phyloP scores from a whole-genome alignment of 2,888 invertebrate genomes.

The Exocentrus adspersus region DNA sequence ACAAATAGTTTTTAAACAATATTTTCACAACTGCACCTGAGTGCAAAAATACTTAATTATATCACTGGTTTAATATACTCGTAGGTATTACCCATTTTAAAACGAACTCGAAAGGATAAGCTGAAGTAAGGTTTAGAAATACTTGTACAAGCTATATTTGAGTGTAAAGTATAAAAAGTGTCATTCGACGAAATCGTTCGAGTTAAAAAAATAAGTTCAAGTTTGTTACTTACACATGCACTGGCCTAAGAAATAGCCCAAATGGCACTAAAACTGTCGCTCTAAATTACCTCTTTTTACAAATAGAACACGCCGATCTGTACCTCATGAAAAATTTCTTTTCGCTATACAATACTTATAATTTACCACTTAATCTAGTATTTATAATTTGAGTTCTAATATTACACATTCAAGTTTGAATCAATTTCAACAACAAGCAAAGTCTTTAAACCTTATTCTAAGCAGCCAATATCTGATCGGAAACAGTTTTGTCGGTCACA shows the following conservation, averaged over 20 bases:
- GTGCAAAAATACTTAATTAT: slow-evolving; percentile 63
- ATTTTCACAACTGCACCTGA: slow-evolving; percentile 56
- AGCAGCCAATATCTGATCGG: no score
- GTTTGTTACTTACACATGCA: neutral
- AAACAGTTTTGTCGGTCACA: no score
- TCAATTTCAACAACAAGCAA: no score
- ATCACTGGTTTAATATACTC: slow-evolving; percentile 57
- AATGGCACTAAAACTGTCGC: neutral
- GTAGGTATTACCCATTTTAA: slow-evolving; percentile 35
- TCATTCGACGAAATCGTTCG: slow-evolving; percentile 16
- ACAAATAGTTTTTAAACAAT: slow-evolving; percentile 58
- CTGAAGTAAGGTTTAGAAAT: slow-evolving; percentile 19
- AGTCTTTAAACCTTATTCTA: no score
- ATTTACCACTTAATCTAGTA: no score
- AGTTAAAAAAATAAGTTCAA: neutral
- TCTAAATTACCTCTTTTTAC: no score
- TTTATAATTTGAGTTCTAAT: no score
- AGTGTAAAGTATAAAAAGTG: slow-evolving; percentile 28
- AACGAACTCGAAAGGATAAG: slow-evolving; percentile 21
- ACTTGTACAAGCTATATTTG: slow-evolving; percentile 22
- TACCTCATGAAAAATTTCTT: no score
- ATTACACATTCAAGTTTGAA: no score
- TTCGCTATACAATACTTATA: no score
- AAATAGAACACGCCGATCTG: no score
- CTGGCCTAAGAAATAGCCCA: neutral